Base-by-base conservation (phyloP, 1,140 invertebrate genomes). In the Aphaenogaster rudis region DNA sequence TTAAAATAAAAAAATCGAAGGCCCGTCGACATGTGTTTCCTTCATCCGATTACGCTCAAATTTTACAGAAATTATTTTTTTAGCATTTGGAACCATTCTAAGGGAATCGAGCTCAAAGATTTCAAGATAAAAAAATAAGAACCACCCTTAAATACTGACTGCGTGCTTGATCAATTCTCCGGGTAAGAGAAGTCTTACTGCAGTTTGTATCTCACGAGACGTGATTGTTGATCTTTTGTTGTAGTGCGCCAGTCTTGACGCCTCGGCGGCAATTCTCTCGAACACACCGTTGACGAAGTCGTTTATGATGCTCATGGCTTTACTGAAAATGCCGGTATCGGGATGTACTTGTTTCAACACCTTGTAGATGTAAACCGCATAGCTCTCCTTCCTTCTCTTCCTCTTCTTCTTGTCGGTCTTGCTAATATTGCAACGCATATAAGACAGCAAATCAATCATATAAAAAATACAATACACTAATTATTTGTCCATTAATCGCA, bases 281-380 rank as follows among this genome's bases (percentile, higher is more conserved):
- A 97, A 97, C 76, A 97, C 97, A 90, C 97, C 97, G 67, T 96
- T 96, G 50, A 97, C 96, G 92, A 97, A 97, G 63, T 94, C 96
- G 92, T 96, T 96, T 96, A 96, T 96, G 91, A 96, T 96, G 42
- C 95, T 96, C 96, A 96, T 96, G 0, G 96, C 96, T 91, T 96
- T 96, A 61, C 94, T 95, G 15, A 96, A 97, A 57, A 97, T 96
- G 50, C 97, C 97, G 80, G 96, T 97, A 91, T 97, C 94, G 3
- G 97, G 97, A 93, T 97, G 97, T 8, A 97, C 97, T 94, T 97
- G 96, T 88, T 97, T 97, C 89, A 98, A 91, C 17, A 98, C 95
- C 91, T 97, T 97, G 94, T 97, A 97, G n/a, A 97, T 96, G 94
- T 97, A 97, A 76, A 97, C 96, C 0, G 96, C 96, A 94, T 97